Evolutionary conservation across 2,888 invertebrate species (phyloP).

Genomic region (Acanthopleura granulata): DNA sequence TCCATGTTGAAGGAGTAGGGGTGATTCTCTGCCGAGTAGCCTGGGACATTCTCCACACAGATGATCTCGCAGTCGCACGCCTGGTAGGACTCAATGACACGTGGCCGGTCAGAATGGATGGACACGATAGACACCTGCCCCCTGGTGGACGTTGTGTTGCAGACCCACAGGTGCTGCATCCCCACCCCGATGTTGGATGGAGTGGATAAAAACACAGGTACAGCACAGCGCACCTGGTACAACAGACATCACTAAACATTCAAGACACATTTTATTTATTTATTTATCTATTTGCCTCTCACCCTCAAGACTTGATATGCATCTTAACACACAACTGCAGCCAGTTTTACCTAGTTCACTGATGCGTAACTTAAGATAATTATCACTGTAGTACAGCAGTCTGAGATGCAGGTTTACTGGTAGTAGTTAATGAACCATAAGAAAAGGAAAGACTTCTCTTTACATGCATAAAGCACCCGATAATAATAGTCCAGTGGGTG

Average conservation of each 20-base stretch:
- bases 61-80: conserved; percentile 50
- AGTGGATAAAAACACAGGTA: conserved; percentile 57
- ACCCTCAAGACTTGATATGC: too few relatives aligned
- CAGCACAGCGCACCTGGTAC: conserved; percentile 62
- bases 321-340: too few relatives aligned
- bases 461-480: too few relatives aligned
- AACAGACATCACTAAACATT: not conserved
- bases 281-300: too few relatives aligned
- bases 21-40: conserved; percentile 33
- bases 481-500: too few relatives aligned
- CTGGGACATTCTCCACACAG: conserved; percentile 59
- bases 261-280: too few relatives aligned
- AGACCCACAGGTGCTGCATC: conserved; percentile 90
- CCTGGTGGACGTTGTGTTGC: conserved; percentile 80
- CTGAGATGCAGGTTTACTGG: too few relatives aligned
- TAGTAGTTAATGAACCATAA: too few relatives aligned
- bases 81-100: conserved; percentile 63
- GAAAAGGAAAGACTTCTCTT: too few relatives aligned
- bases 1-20: conserved; percentile 56
- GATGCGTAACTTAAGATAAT: too few relatives aligned
- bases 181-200: conserved; percentile 73
- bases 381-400: too few relatives aligned
- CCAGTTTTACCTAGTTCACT: too few relatives aligned
- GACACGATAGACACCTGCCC: conserved; percentile 80
- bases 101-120: conserved; percentile 60